These are phyloP conservation scores for Augiades crinisus DNA, from an alignment of 2,888 invertebrate genomes.

Conservation along the genomic window DNA sequence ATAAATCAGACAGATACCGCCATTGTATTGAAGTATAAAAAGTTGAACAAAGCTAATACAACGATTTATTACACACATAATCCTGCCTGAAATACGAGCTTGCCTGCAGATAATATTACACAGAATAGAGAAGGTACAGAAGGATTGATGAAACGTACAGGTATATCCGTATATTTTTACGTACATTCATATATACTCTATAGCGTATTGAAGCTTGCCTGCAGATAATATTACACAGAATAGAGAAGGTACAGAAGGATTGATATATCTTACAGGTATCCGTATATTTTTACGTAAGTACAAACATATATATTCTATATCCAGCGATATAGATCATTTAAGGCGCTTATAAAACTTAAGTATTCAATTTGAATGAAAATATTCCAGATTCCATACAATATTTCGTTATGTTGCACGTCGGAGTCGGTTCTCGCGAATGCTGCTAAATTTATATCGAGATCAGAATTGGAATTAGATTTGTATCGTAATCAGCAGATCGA, in stretches of 20 bases:
- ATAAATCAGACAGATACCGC: conserved; percentile 17
- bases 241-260: not conserved
- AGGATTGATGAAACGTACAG: no score
- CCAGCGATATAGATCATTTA: no score
- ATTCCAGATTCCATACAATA: conserved; percentile 5
- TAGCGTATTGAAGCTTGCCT: no score
- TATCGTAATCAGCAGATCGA: conserved; percentile 24
- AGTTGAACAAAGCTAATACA: conserved; percentile 23
- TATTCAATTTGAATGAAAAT: not conserved
- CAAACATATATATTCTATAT: no score
- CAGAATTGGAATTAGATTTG: conserved; percentile 18
- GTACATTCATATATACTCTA: no score
- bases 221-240: conserved; percentile 2
- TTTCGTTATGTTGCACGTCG: conserved; percentile 9
- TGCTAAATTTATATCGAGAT: conserved; percentile 17
- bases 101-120: conserved; percentile 9
- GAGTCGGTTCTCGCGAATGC: conserved; percentile 15
- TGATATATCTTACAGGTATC: no score
- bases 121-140: not conserved
- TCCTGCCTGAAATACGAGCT: conserved; percentile 17
- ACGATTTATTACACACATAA: conserved; percentile 22
- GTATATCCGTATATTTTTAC: no score
- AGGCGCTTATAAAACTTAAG: not conserved
- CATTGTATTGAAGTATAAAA: conserved; percentile 22
- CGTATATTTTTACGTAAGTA: no score